Base-by-base conservation (phyloP, 2,888 invertebrate genomes). In the Melolontha melolontha region DNA sequence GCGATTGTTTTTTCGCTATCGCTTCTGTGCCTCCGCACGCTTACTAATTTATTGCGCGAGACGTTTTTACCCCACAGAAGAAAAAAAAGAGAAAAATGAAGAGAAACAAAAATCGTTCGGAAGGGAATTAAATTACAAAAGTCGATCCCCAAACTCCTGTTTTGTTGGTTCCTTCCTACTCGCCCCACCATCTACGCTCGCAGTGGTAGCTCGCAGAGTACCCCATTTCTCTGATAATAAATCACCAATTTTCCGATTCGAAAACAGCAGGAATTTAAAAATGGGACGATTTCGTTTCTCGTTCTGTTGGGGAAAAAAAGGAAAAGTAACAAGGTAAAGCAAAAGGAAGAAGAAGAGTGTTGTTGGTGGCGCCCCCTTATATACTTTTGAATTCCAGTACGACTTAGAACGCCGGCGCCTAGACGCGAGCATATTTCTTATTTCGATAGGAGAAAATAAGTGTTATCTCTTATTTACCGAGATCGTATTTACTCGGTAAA, bases 231-330 rank as follows among this genome's bases (percentile, higher is more conserved):
- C 44, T 40, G 42, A 57, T 57, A 59, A 68, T 68, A 65, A 65
- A 68, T 68, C 64, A 68, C 68, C 51, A 64, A 65, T 64, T 54
- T 59, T 52, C 68, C 59, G 68, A 64, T 68, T 64, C 49, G 67
- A 50, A 59, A 59, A 59, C 65, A 62, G 64, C 55, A 65, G 41
- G 64, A 64, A 68, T 41, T 68, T 68, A 68, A 64, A 64, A 68
- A 68, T 57, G 55, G 55, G 42, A 55, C 59, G 57, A 64, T 51
- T 54, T 47, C 64, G 50, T 55, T 55, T 57, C 27, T 29, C 57
- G 44, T 42, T 42, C 27, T 42, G 27, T 42, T 57, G 44, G 27
- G 34, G 6, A 34, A 34, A 57, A 44, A 44, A 14, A 22, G 57
- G 14, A 44, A 27, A 44, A 44, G 42, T 29, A 57, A 27, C n/a